Evolutionary conservation across 2,797 vertebrate species (phyloP).

Genomic region (Bovichtus variegatus): DNA sequence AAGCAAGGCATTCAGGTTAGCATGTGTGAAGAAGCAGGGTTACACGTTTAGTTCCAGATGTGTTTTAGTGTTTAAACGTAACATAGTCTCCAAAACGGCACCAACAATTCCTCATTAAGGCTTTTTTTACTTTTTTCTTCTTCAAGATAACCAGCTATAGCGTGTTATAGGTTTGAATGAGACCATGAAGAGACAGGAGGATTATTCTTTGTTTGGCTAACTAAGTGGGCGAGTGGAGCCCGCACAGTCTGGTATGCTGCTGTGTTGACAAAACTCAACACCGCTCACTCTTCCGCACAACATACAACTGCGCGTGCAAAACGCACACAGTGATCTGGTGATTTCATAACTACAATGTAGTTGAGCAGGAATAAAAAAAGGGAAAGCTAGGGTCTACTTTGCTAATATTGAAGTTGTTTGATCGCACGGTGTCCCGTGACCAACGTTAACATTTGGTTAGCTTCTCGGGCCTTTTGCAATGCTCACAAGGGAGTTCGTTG

Average conservation of each 20-base stretch:
- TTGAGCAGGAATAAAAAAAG: background rate
- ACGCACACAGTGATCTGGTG: background rate
- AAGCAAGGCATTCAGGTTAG: background rate
- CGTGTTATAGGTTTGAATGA: background rate
- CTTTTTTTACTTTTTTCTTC: background rate
- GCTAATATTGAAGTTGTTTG: background rate
- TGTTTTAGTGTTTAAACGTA: background rate
- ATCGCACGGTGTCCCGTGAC: conserved; percentile 48
- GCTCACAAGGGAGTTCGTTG: background rate
- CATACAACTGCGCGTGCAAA: background rate
- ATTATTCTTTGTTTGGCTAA: conserved; percentile 63
- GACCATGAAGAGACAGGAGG: background rate
- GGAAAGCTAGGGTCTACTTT: background rate
- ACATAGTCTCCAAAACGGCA: background rate
- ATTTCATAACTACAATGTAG: fast-evolving
- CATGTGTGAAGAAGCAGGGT: background rate
- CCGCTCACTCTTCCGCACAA: background rate
- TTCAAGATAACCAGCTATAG: background rate
- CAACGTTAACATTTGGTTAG: conserved; percentile 17
- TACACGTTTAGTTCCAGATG: background rate
- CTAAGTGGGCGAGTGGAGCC: conserved; percentile 11
- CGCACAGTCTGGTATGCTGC: background rate
- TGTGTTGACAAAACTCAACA: conserved; percentile 53
- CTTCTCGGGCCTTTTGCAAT: background rate
- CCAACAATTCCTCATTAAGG: fast-evolving